Percentiles rank a stretch among this genome's conserved stretches.
These are phyloP conservation scores for Tokudaia tokunoshimensis DNA, from an alignment of 2,797 vertebrate species.

Conservation along the genomic window DNA sequence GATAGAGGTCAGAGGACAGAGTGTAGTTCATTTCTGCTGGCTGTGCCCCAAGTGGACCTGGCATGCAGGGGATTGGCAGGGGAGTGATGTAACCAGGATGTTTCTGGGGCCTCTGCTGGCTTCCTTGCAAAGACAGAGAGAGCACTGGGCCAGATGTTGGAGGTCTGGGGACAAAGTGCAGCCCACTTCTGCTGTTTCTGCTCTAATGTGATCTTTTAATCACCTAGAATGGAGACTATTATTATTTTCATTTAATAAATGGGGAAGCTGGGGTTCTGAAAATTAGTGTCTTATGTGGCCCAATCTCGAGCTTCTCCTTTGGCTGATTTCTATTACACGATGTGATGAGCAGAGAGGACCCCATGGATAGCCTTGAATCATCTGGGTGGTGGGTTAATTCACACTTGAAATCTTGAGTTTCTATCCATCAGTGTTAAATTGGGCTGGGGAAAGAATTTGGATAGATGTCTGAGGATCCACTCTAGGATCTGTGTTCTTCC, in stretches of 20 bases:
- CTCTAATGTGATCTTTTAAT: neutral
- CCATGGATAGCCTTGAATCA: neutral
- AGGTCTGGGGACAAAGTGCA: too few species aligned
- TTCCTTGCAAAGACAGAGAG: too few species aligned
- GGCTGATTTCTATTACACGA: neutral
- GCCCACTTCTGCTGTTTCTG: neutral
- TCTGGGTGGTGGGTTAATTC: neutral
- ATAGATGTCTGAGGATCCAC: neutral
- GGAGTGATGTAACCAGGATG: too few species aligned
- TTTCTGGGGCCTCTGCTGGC: too few species aligned
- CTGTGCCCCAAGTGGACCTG: too few species aligned
- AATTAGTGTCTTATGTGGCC: neutral
- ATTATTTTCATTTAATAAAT: neutral
- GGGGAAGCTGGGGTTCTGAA: neutral
- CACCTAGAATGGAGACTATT: neutral
- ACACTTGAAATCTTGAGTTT: neutral
- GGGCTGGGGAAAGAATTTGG: neutral
- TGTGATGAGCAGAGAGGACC: neutral
- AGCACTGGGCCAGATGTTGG: too few species aligned
- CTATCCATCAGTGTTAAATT: conserved; percentile 2
- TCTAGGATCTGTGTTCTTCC: neutral
- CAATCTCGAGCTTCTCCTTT: neutral
- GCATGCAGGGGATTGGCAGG: too few species aligned
- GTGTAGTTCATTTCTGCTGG: too few species aligned
- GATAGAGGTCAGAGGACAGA: too few species aligned